phyloP scores from a whole-genome alignment of 1,140 invertebrate genomes.

The Sweltsa coloradensis region DNA sequence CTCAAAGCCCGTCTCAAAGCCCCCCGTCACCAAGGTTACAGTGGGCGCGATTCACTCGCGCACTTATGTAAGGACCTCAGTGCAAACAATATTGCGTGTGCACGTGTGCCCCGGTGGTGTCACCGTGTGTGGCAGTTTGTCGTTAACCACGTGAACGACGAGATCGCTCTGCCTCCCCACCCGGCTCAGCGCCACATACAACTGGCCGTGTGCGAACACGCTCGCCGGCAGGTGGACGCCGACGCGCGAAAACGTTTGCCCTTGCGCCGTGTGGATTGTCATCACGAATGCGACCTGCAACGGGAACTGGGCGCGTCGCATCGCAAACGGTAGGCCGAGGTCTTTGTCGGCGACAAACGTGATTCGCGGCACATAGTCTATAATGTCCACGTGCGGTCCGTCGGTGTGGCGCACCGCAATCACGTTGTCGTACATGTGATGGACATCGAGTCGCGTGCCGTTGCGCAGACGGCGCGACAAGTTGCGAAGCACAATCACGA shows the following conservation, averaged over 20 bases:
- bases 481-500: no score
- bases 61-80: no score
- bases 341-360: background rate
- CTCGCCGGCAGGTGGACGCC: conserved; percentile 17
- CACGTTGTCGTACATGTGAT: background rate
- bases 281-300: conserved; percentile 28
- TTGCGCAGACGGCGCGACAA: conserved; percentile 11
- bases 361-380: background rate
- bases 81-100: no score
- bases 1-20: no score
- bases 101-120: no score
- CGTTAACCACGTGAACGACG: no score
- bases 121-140: no score
- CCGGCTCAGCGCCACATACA: conserved; percentile 24
- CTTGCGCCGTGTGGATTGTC: conserved; percentile 33
- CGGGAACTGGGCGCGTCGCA: conserved; percentile 30
- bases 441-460: background rate
- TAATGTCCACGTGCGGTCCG: background rate
- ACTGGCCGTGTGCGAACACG: conserved; percentile 25
- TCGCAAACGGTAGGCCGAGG: conserved; percentile 9
- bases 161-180: conserved; percentile 8
- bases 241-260: conserved; percentile 21
- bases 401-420: background rate
- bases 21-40: no score
- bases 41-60: no score